phyloP scores from a whole-genome alignment of 2,113 vertebrate genomes.

The Cyanoramphus novaezelandiae region DNA sequence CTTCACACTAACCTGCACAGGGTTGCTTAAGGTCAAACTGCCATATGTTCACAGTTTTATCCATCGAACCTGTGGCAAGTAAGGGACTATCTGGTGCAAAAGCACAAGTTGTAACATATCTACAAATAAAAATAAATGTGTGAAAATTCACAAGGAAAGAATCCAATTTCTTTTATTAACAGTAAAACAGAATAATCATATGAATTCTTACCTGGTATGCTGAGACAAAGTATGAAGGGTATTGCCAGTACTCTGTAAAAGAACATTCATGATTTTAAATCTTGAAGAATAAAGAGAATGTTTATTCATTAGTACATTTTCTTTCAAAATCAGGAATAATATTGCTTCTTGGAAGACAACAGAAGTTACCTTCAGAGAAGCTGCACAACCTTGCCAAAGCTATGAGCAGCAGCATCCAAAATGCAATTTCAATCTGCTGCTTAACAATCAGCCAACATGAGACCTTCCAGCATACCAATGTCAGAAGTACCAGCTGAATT shows the following conservation, averaged over 20 bases:
- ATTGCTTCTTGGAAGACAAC: not conserved
- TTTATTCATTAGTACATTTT: not conserved
- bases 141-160: not conserved
- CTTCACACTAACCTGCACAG: constrained; percentile 70
- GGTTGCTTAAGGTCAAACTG: constrained; percentile 72
- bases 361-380: not conserved
- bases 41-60: constrained; percentile 89
- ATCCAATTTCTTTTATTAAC: not conserved
- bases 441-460: not conserved
- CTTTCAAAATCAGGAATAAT: not conserved
- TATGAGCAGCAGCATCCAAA: not conserved
- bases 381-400: not conserved
- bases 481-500: not conserved
- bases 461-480: not conserved
- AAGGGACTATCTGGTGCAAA: constrained; percentile 81
- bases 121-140: constrained; percentile 60
- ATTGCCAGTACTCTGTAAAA: constrained; percentile 78
- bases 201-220: constrained; percentile 81
- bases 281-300: not conserved
- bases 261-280: not conserved
- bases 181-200: not conserved
- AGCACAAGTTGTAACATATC: constrained; percentile 88
- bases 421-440: not conserved
- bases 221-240: constrained; percentile 82
- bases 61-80: constrained; percentile 92